Base-by-base conservation (phyloP, 1,140 invertebrate genomes). In the Elymnias hypermnestra region DNA sequence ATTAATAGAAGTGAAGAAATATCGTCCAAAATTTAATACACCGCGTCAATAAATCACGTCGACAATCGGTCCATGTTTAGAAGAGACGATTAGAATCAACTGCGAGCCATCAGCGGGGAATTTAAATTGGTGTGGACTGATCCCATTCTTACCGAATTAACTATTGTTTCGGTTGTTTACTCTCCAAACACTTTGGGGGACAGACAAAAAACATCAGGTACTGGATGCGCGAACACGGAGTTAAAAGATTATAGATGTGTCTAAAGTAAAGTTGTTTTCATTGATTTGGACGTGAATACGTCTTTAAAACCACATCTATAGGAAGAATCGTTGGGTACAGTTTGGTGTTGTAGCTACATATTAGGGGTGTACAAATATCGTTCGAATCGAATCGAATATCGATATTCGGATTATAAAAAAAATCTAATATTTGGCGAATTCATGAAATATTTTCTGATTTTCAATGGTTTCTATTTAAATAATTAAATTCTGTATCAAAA, bases 121-220 rank as follows among this genome's bases (percentile, higher is more conserved):
- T 77, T 70, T 81, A 76, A 83, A 76, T 78, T 72, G 59, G 65
- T 46, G 35, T 38, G 25, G 62, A 63, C 44, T 62, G 61, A 72
- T 59, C 66, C 69, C 53, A 63, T 62, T 64, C 41, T 46, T 37
- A 56, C 48, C 35, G 53, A 67, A 71, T 71, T 67, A 72, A 70
- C 71, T 67, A 79, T 79, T 78, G 74, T 81, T 81, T 71, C 61
- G 57, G 60, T 63, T 72, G 68, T 74, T 76, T 59, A 53, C 53
- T 68, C 61, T 66, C 57, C 54, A 78, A 82, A 79, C 73, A 79
- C 33, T 43, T 28, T 39, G 40, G 56, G 47, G 53, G 53, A 63
- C 48, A 31, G 63, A 83, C 69, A 83, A 81, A 83, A 83, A 81
- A 78, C 66, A 77, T 63, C 72, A 75, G 73, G 76, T 59, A 63